Evolutionary conservation across 1,140 invertebrate species (phyloP).

Genomic region (Atta texana): DNA sequence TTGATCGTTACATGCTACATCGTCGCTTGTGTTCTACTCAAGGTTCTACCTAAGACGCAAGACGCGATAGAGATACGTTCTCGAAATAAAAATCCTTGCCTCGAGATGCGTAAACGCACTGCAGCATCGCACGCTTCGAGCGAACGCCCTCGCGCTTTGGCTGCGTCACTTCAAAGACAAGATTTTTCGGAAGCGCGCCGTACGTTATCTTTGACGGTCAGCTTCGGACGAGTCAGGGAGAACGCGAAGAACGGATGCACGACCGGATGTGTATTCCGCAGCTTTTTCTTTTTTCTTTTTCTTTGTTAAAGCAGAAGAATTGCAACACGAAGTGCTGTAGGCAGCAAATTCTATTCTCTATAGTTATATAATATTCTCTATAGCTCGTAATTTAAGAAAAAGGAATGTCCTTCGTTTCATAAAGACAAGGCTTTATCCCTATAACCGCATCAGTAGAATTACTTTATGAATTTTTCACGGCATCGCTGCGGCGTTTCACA

Average conservation of each 20-base stretch:
- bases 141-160: constrained; percentile 43
- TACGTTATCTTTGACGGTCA: constrained; percentile 57
- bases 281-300: not conserved
- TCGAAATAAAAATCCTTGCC: constrained; percentile 59
- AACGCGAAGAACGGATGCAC: constrained; percentile 47
- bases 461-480: not conserved
- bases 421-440: not conserved
- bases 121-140: not conserved
- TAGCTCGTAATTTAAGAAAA: not conserved
- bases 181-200: constrained; percentile 70
- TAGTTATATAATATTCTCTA: no score
- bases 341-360: not conserved
- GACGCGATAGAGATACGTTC: constrained; percentile 35
- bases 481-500: not conserved
- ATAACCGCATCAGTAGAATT: not conserved
- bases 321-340: not conserved
- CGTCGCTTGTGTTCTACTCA: not conserved
- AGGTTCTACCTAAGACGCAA: not conserved
- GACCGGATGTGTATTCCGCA: constrained; percentile 49
- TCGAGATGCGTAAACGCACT: constrained; percentile 23
- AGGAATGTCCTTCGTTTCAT: not conserved
- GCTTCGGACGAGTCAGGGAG: constrained; percentile 9
- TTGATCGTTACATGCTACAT: not conserved
- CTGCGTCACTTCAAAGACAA: constrained; percentile 73
- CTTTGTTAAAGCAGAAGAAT: not conserved